Evolutionary conservation across 37 sponge, comb jelly and placozoan genomes (phyloP).

Genomic region (Sycon ciliatum): DNA sequence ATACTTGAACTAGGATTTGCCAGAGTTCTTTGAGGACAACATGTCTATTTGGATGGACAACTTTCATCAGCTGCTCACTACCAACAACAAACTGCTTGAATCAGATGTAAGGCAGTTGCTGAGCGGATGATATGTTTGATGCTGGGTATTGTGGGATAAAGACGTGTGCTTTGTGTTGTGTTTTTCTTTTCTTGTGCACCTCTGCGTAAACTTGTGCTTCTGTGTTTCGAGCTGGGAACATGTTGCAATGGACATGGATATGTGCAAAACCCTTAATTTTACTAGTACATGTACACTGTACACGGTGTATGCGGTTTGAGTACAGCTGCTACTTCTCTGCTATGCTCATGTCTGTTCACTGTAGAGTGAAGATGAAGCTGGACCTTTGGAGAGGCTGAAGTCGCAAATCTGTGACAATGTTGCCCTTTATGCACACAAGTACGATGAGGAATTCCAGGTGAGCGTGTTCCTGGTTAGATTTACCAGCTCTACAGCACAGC

Average conservation of each 20-base stretch:
- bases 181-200: background rate
- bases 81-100: constrained; percentile 69
- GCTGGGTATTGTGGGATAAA: background rate
- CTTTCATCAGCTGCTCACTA: constrained; percentile 65
- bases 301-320: too few relatives aligned
- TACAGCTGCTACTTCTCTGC: too few relatives aligned
- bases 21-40: constrained; percentile 95
- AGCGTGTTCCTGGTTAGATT: too few relatives aligned
- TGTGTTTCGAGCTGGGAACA: too few relatives aligned
- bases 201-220: too few relatives aligned
- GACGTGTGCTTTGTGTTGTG: background rate
- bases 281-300: too few relatives aligned
- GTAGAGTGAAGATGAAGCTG: constrained; percentile 62
- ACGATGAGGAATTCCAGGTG: constrained; percentile 87
- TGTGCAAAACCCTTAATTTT: too few relatives aligned
- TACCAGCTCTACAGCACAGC: background rate
- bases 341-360: background rate
- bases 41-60: constrained; percentile 83
- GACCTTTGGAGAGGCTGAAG: constrained; percentile 78
- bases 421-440: constrained; percentile 95
- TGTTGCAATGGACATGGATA: too few relatives aligned
- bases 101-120: constrained; percentile 40
- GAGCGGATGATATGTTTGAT: background rate
- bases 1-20: constrained; percentile 81
- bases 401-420: constrained; percentile 83